phyloP scores from a whole-genome alignment of 2,797 vertebrate species.

The Falco cherrug region DNA sequence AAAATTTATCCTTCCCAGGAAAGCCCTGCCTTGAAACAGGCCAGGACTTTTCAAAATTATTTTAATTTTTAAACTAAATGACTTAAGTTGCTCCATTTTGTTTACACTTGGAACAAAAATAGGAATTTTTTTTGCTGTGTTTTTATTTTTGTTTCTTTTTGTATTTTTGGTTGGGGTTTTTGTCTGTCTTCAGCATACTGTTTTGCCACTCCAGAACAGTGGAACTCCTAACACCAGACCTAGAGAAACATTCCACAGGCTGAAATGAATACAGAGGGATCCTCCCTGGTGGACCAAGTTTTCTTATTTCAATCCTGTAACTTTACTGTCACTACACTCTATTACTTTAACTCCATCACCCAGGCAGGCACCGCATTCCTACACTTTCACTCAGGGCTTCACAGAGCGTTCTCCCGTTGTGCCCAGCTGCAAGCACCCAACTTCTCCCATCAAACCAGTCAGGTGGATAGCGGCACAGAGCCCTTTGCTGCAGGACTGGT shows the following conservation, averaged over 20 bases:
- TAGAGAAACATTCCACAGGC: neutral
- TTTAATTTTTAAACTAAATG: neutral
- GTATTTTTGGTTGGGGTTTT: neutral
- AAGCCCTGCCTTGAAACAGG: neutral
- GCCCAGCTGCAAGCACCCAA: neutral
- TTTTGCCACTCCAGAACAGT: neutral
- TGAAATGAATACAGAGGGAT: neutral
- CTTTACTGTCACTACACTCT: too few species aligned
- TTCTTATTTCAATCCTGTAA: neutral
- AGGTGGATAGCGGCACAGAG: neutral
- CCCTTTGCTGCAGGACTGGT: neutral
- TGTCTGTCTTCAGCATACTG: neutral
- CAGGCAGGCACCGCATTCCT: neutral
- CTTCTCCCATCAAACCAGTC: neutral
- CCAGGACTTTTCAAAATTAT: neutral
- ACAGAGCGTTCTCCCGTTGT: too few species aligned
- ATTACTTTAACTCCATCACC: too few species aligned
- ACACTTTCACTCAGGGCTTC: neutral
- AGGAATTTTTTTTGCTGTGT: neutral
- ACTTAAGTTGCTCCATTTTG: fast-evolving
- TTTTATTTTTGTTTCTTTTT: neutral
- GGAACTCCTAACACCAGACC: neutral
- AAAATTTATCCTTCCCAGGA: neutral
- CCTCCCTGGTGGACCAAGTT: fast-evolving
- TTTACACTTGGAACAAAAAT: neutral